These are phyloP conservation scores for Machimus atricapillus DNA, from an alignment of 2,888 invertebrate genomes.

Conservation along the genomic window DNA sequence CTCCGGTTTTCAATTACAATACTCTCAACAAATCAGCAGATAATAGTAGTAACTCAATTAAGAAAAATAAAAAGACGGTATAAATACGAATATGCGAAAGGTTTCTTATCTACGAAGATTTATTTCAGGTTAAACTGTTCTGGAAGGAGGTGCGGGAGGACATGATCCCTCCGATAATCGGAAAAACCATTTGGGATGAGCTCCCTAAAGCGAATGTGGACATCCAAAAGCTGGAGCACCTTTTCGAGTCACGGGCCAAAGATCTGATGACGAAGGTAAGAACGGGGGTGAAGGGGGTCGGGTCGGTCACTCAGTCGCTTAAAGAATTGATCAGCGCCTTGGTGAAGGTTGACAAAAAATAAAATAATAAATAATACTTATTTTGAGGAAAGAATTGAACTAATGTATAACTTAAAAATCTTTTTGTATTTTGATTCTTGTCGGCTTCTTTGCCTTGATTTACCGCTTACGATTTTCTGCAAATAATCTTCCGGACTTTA, in stretches of 20 bases:
- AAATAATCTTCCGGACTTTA: constrained; percentile 36
- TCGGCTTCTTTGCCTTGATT: constrained; percentile 31
- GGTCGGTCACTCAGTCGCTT: background rate
- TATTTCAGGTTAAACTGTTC: constrained; percentile 76
- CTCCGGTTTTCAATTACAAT: constrained; percentile 62
- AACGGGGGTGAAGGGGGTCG: background rate
- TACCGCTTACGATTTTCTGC: constrained; percentile 37
- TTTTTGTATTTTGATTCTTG: constrained; percentile 36
- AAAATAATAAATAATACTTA: background rate
- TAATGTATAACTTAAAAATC: constrained; percentile 35
- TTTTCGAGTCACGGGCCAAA: constrained; percentile 96
- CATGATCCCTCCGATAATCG: constrained; percentile 67
- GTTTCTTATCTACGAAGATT: background rate
- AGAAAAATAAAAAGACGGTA: constrained; percentile 94
- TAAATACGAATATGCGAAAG: background rate
- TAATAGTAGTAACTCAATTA: constrained; percentile 62
- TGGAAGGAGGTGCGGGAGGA: constrained; percentile 93
- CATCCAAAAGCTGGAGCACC: constrained; percentile 90
- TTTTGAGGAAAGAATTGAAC: background rate
- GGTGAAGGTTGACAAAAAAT: constrained; percentile 18
- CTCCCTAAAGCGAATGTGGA: constrained; percentile 85
- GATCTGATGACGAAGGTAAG: constrained; percentile 92
- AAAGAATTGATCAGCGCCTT: background rate
- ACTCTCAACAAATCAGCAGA: constrained; percentile 56
- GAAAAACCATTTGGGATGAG: constrained; percentile 90